A percentile compares a stretch with the other conserved stretches of the same genome.
Evolutionary conservation across 2,888 invertebrate genomes (phyloP).

Genomic region (Eupsilia transversa): DNA sequence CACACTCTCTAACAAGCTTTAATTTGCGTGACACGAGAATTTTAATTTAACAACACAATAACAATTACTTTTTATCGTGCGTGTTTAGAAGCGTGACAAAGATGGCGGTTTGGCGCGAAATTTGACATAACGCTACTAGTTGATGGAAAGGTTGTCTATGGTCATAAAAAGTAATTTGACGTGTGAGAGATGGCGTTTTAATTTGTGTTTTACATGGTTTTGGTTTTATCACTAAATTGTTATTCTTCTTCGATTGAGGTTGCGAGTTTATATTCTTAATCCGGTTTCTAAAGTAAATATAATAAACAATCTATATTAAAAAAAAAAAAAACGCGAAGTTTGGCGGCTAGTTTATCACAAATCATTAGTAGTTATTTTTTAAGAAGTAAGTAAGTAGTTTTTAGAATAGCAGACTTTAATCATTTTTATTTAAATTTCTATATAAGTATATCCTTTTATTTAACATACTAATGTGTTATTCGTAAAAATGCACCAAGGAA

Average conservation of each 20-base stretch:
- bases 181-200: conserved; percentile 15
- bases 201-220: conserved; percentile 22
- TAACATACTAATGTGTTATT: no score
- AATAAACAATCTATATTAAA: no score
- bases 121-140: conserved; percentile 58
- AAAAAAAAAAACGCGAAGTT: no score
- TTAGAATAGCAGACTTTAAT: neutral
- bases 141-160: conserved; percentile 37
- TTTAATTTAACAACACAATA: conserved; percentile 25
- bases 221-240: conserved; percentile 9
- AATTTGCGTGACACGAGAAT: conserved; percentile 48
- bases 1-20: conserved; percentile 46
- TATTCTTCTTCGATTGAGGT: neutral
- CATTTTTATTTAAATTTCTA: no score
- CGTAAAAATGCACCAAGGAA: no score
- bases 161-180: conserved; percentile 42
- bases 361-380: no score
- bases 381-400: no score
- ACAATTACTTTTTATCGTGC: conserved; percentile 47
- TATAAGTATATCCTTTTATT: no score
- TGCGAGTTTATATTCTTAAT: neutral
- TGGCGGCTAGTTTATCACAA: no score
- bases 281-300: neutral
- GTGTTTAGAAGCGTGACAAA: conserved; percentile 51
- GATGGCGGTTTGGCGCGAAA: conserved; percentile 59